Conservation (phyloP, 2,113 vertebrate genomes). For the Xiphias gladius region DNA sequence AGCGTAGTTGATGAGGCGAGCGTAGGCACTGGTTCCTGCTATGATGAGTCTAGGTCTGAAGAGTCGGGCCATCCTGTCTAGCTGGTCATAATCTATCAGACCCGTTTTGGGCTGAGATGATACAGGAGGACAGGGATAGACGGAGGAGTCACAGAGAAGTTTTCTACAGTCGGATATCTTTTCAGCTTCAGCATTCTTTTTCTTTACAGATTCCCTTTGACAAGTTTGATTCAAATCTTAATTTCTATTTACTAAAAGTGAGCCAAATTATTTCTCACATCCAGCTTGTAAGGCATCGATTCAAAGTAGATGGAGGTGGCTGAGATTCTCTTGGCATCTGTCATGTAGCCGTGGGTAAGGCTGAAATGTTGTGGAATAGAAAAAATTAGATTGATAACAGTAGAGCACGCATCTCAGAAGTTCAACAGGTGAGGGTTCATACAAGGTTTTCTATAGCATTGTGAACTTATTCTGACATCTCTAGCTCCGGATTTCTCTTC, state of each 20-base stretch:
- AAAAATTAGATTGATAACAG: neutral
- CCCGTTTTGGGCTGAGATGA: constrained; percentile 62
- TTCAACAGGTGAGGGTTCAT: neutral
- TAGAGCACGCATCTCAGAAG: neutral
- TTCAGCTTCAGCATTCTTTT: neutral
- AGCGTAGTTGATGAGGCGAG: constrained; percentile 67
- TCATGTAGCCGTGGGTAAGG: constrained; percentile 95
- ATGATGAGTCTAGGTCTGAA: constrained; percentile 74
- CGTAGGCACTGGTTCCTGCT: constrained; percentile 71
- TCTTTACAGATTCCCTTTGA: neutral
- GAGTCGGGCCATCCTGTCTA: constrained; percentile 66
- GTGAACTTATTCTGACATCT: neutral
- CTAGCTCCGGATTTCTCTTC: neutral
- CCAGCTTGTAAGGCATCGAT: constrained; percentile 95
- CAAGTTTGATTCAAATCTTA: neutral
- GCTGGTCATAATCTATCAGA: constrained; percentile 68
- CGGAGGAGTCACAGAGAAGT: neutral
- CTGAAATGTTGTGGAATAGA: constrained; percentile 73
- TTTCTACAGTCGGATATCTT: neutral
- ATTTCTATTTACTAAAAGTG: neutral
- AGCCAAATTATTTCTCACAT: constrained; percentile 84
- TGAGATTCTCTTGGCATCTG: constrained; percentile 90
- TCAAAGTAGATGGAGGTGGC: constrained; percentile 97
- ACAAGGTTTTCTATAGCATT: neutral
- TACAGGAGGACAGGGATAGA: neutral